These are phyloP conservation scores for Callocephalon fimbriatum DNA, from an alignment of 2,113 vertebrate species.

Conservation along the genomic window DNA sequence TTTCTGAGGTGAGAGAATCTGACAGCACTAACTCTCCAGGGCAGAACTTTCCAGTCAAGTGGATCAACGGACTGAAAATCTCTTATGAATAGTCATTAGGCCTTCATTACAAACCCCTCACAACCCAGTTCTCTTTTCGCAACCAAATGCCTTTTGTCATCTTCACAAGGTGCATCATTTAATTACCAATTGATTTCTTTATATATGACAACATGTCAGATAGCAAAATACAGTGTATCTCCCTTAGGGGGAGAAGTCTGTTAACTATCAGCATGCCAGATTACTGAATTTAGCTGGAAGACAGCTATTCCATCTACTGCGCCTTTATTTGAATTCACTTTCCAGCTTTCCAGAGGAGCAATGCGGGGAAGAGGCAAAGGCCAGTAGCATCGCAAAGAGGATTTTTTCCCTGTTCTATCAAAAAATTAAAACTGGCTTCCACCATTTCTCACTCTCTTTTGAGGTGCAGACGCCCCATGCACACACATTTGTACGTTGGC, in stretches of 20 bases:
- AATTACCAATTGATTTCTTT: conserved; percentile 99
- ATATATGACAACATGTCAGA: conserved; percentile 99
- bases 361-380: accelerated
- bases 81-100: conserved; percentile 99
- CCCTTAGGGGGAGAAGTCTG: conserved; percentile 85
- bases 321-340: conserved; percentile 60
- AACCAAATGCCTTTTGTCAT: conserved; percentile 99
- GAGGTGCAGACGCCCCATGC: background rate
- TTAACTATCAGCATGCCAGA: conserved; percentile 87
- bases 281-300: conserved; percentile 74
- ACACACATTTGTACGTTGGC: conserved; percentile 26
- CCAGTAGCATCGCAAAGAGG: background rate
- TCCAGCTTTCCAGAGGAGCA: conserved; percentile 39
- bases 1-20: conserved; percentile 99
- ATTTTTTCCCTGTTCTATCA: background rate
- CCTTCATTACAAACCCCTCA: conserved; percentile 98
- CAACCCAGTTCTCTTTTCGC: conserved; percentile 89
- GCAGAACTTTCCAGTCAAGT: conserved; percentile 99
- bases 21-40: conserved; percentile 98
- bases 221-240: conserved; percentile 91
- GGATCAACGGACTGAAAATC: conserved; percentile 97
- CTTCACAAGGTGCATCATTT: conserved; percentile 99
- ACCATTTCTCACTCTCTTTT: conserved; percentile 49
- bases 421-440: conserved; percentile 15
- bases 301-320: conserved; percentile 60